A percentile compares a stretch with the other conserved stretches of the same genome.
Evolutionary conservation across 2,113 vertebrate genomes (phyloP).

Genomic region (Embiotoca jacksoni): DNA sequence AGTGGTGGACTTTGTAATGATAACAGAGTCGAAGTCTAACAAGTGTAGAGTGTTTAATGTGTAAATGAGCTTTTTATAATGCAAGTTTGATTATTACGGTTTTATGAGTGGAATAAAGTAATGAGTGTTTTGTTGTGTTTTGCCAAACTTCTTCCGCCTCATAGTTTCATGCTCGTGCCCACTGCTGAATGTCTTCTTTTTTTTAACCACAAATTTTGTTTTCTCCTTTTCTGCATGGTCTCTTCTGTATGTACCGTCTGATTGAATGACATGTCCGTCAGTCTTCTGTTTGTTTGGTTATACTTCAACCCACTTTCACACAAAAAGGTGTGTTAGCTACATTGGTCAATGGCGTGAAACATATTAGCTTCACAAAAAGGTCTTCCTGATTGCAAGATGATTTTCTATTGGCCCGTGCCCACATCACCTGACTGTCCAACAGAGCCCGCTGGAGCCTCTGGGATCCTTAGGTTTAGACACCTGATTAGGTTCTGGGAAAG

Average conservation of each 20-base stretch:
- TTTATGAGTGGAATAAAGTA: constrained; percentile 59
- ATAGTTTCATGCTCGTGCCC: not conserved
- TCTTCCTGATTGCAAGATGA: too few species aligned
- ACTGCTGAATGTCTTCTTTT: not conserved
- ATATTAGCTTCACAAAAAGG: too few species aligned
- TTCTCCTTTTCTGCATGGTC: not conserved
- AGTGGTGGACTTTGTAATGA: constrained; percentile 80
- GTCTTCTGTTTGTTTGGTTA: not conserved
- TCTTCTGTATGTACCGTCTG: not conserved
- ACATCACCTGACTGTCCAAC: too few species aligned
- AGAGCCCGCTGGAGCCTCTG: too few species aligned
- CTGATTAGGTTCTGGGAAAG: too few species aligned
- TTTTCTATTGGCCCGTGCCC: too few species aligned
- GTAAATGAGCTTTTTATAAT: constrained; percentile 67
- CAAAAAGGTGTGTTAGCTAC: too few species aligned
- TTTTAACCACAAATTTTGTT: not conserved
- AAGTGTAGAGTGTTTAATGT: constrained; percentile 75
- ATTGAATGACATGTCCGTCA: not conserved
- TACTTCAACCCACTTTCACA: too few species aligned
- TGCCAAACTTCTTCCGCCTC: constrained; percentile 44
- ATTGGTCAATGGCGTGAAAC: too few species aligned
- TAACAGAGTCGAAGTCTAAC: constrained; percentile 75
- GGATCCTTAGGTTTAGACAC: too few species aligned
- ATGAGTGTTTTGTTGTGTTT: constrained; percentile 59
- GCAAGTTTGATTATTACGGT: constrained; percentile 59